Evolutionary conservation across 2,797 vertebrate genomes (phyloP), one percentile per base, ranked within the genome.

Genomic region (Micrastur ruficollis): DNA sequence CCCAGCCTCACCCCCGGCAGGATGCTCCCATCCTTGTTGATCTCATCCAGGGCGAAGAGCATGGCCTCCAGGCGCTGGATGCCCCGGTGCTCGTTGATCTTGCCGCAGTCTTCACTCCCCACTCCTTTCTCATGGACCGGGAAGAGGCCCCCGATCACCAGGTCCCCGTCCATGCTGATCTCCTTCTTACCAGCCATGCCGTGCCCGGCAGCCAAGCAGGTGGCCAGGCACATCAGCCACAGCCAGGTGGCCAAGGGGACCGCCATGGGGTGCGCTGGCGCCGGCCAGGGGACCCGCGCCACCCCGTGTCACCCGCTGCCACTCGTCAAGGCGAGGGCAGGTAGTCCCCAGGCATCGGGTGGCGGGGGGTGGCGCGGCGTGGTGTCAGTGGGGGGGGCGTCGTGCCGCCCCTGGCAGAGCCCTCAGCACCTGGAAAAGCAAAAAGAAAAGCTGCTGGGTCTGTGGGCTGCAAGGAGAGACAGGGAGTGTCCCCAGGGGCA

Each of bases 61-160:
- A 99, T 99, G 97, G 99, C 99, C 95, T 99, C 99, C 89, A 99
- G 98, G 81, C 99, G 98, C 97, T 99, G 99, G 98, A 99, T 99
- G 27, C 99, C 99, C 16, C 99, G 98, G 81, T 99, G 99, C 84
- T 99, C 99, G 0, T 99, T 99, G 97, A 99, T 99, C 72, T 98
- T 99, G 29, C 99, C 99, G 0, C 99, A 99, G 93, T 99, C 99
- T 97, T 99, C 98, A 0, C 93, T 96, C 16, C 99, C 99, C 6
- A 98, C 98, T 14, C 99, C 99, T 95, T 99, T 99, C 95, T 99
- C 98, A 11, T 99, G 99, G 61, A 99, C 98, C 0, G 99, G 99
- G 95, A 99, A 99, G 85, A 99, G 98, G 82, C 99, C 99, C 23
- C 99, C 99, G 3, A 99, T 99, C 93, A 99, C 99, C 97, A 99